phyloP scores from a whole-genome alignment of 1,140 invertebrate genomes.

The Augochlora pura region DNA sequence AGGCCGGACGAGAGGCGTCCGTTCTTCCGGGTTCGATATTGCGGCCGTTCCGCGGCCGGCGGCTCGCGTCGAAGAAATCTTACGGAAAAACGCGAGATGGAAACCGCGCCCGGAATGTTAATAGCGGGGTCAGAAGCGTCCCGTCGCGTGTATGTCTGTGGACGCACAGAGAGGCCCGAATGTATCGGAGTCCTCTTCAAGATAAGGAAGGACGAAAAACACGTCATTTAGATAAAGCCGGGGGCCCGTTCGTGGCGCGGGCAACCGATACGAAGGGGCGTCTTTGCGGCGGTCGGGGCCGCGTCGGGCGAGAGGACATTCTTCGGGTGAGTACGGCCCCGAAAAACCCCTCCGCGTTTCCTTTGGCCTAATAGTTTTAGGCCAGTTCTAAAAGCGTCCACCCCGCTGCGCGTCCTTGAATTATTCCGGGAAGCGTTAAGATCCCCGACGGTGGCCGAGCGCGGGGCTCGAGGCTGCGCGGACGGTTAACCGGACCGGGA shows the following conservation, averaged over 20 bases:
- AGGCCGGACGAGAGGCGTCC: not conserved
- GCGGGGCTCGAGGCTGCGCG: too few relatives aligned
- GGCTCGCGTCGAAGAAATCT: not conserved
- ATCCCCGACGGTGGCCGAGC: too few relatives aligned
- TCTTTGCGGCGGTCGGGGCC: conserved; percentile 59
- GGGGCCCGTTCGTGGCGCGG: conserved; percentile 53
- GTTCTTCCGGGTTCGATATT: not conserved
- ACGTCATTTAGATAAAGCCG: conserved; percentile 75
- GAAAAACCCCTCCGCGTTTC: not conserved
- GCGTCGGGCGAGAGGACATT: conserved; percentile 51
- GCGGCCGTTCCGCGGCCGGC: not conserved
- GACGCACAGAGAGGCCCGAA: conserved; percentile 63
- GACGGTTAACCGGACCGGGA: not conserved
- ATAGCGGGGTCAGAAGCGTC: conserved; percentile 59
- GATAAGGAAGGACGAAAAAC: conserved; percentile 72
- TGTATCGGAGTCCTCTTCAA: conserved; percentile 68
- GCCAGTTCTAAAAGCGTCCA: conserved; percentile 49
- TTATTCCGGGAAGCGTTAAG: conserved; percentile 50
- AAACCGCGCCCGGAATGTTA: conserved; percentile 66
- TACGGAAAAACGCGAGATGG: conserved; percentile 38
- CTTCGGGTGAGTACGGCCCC: conserved; percentile 30
- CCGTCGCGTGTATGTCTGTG: conserved; percentile 52
- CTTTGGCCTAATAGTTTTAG: not conserved
- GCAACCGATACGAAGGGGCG: conserved; percentile 58
- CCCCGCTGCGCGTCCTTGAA: conserved; percentile 39